These are phyloP conservation scores for Chloropsis hardwickii DNA, from an alignment of 2,113 vertebrate species.

Conservation along the genomic window DNA sequence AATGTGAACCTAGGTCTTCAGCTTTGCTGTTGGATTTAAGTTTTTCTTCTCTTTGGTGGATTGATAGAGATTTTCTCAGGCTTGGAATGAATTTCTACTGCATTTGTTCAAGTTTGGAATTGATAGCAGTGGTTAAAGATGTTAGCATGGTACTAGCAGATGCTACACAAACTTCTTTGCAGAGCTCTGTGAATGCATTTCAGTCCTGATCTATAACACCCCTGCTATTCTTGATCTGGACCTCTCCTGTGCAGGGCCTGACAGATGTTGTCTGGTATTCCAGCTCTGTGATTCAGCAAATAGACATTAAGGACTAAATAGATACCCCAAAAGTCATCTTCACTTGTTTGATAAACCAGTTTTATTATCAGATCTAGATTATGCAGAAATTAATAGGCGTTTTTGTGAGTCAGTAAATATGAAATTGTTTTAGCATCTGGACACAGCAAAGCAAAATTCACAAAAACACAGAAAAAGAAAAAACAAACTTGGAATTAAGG, in stretches of 20 bases:
- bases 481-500: not conserved
- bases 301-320: not conserved
- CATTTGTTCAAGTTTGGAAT: not conserved
- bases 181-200: not conserved
- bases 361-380: not conserved
- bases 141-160: not conserved
- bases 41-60: not conserved
- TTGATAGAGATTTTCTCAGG: not conserved
- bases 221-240: not conserved
- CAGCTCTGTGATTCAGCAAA: not conserved
- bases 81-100: not conserved
- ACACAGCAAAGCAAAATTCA: not conserved
- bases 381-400: not conserved
- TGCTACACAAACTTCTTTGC: not conserved
- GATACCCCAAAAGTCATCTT: not conserved
- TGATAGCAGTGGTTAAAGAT: not conserved
- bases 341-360: not conserved
- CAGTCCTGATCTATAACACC: not conserved
- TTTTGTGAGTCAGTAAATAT: conserved; percentile 13
- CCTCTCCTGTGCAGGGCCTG: not conserved
- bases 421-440: not conserved
- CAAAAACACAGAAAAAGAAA: not conserved
- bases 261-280: not conserved
- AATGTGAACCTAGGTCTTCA: not conserved
- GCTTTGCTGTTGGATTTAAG: not conserved